These are phyloP conservation scores for Spatulosminthurus flaviceps DNA, from an alignment of 2,888 invertebrate species.

Conservation along the genomic window DNA sequence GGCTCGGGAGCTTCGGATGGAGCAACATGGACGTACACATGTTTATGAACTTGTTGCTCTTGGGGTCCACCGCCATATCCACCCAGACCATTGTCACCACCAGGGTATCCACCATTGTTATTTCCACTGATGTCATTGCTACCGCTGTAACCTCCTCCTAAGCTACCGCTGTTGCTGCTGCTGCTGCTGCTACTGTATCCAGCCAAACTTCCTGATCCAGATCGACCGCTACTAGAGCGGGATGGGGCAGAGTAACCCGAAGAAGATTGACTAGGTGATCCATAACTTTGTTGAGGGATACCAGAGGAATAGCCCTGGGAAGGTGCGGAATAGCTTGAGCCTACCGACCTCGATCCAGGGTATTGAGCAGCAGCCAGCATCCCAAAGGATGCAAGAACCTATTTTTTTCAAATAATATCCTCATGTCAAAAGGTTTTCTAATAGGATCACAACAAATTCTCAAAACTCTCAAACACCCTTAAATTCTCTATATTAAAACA, in stretches of 20 bases:
- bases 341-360: constrained; percentile 41
- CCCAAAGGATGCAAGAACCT: constrained; percentile 65
- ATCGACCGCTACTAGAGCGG: neutral
- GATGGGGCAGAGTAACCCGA: constrained; percentile 4
- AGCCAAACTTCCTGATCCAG: neutral
- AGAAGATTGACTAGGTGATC: constrained; percentile 21
- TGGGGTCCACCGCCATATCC: constrained; percentile 33
- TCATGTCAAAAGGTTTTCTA: too few relatives aligned
- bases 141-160: neutral
- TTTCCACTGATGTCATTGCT: constrained; percentile 8
- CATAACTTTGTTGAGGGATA: constrained; percentile 28
- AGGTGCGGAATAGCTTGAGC: constrained; percentile 14
- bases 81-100: constrained; percentile 4
- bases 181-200: constrained; percentile 8
- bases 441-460: too few relatives aligned
- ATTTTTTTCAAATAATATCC: constrained; percentile 48
- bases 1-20: constrained; percentile 76
- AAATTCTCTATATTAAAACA: too few relatives aligned
- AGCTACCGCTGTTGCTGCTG: neutral
- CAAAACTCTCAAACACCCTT: too few relatives aligned
- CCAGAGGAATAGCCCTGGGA: constrained; percentile 11
- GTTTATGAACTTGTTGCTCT: constrained; percentile 47
- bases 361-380: constrained; percentile 65
- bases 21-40: constrained; percentile 86
- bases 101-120: constrained; percentile 31